These are phyloP conservation scores for Syngnathus floridae DNA, from an alignment of 2,113 vertebrate genomes.

Conservation along the genomic window DNA sequence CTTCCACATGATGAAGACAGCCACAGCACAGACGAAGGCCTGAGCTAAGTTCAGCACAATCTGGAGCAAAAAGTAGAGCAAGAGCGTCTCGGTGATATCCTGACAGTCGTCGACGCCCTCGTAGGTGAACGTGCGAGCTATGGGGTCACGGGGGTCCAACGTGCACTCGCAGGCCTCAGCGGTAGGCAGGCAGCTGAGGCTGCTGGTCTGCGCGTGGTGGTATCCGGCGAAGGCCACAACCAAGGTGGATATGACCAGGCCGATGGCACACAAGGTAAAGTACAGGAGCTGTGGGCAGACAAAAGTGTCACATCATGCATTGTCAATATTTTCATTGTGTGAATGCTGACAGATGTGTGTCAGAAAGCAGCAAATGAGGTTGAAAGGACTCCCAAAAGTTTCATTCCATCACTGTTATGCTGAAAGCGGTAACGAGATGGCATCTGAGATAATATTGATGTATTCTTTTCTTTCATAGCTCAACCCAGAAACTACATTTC, in stretches of 20 bases:
- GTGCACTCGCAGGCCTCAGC: constrained; percentile 74
- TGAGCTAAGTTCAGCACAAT: constrained; percentile 80
- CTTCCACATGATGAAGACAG: constrained; percentile 93
- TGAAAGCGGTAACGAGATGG: no score
- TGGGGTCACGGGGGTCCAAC: constrained; percentile 74
- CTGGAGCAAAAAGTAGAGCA: constrained; percentile 82
- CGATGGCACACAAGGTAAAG: constrained; percentile 82
- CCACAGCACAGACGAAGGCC: constrained; percentile 76
- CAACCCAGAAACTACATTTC: no score
- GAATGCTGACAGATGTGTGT: background rate
- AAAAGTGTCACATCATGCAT: background rate
- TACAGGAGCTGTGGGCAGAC: constrained; percentile 77
- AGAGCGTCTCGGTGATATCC: constrained; percentile 71
- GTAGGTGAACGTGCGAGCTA: constrained; percentile 83
- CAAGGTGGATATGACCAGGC: constrained; percentile 79
- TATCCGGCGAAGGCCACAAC: constrained; percentile 81
- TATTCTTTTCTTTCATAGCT: no score
- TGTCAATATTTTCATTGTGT: background rate
- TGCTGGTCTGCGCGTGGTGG: constrained; percentile 74
- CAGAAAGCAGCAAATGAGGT: no score
- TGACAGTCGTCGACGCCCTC: constrained; percentile 71
- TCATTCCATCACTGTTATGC: no score
- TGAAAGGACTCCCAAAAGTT: no score
- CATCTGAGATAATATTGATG: no score
- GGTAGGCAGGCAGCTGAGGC: constrained; percentile 66